Evolutionary conservation across 1,140 invertebrate species (phyloP), one percentile per base, ranked within the genome.

Genomic region (Campoletis sonorensis): DNA sequence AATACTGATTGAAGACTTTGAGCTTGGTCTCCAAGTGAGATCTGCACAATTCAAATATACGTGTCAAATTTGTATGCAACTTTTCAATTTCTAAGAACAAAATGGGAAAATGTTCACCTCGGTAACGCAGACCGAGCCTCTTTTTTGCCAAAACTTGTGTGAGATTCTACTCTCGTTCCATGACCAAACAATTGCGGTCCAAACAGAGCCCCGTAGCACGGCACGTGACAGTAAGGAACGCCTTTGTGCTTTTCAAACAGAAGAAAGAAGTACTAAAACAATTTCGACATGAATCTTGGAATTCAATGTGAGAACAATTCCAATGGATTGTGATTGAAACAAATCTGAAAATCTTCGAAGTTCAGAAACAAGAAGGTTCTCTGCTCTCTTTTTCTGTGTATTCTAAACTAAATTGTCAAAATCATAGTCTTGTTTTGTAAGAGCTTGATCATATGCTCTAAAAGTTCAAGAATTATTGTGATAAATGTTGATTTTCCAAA

Each of bases 211-310:
- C 96, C 95, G 90, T 98, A 98, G 89, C 97, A 98, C 45, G 97
- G 97, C 45, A 97, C 96, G 92, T 98, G 95, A 84, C 97, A 98
- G 87, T 98, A 98, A 58, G 97, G 97, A 79, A 97, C 96, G 76
- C 96, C 96, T 93, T 98, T 97, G 89, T 98, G 97, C 96, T 97
- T n/a, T n/a, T n/a, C n/a, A n/a, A n/a, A n/a, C n/a, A n/a, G n/a
- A n/a, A n/a, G n/a, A n/a, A n/a, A n/a, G n/a, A n/a, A n/a, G n/a
- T n/a, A n/a, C n/a, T n/a, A n/a, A n/a, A n/a, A n/a, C n/a, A n/a
- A n/a, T n/a, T n/a, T n/a, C n/a, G n/a, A n/a, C n/a, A n/a, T n/a
- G n/a, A n/a, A n/a, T n/a, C n/a, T n/a, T n/a, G n/a, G n/a, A n/a
- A n/a, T n/a, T n/a, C n/a, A n/a, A n/a, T n/a, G n/a, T n/a, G n/a